A percentile compares a stretch with the other conserved stretches of the same genome.
Conservation (phyloP, 2,888 invertebrate genomes). For the Agonum fuliginosum region DNA sequence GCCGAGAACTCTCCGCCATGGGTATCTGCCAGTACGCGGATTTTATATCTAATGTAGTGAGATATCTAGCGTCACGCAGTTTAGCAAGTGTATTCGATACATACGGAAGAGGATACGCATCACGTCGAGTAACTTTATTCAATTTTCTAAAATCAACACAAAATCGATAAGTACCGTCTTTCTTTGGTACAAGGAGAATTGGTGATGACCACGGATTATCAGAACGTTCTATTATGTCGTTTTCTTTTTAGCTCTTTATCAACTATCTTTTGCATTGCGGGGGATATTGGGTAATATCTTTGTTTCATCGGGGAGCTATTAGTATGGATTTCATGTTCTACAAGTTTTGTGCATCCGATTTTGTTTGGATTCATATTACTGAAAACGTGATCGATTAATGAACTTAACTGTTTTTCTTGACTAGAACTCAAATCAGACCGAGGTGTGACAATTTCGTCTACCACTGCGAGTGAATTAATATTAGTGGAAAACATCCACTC, state of each 20-base stretch:
- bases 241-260: conserved; percentile 1
- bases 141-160: conserved; percentile 58
- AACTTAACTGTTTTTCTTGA: too few species aligned
- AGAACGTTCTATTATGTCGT: conserved; percentile 23
- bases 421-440: too few species aligned
- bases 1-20: conserved; percentile 59
- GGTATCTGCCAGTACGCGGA: conserved; percentile 66
- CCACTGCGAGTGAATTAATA: not conserved
- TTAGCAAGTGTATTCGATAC: conserved; percentile 64
- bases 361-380: too few species aligned
- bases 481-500: conserved; percentile 17
- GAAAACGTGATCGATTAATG: too few species aligned
- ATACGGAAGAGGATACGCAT: conserved; percentile 65
- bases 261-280: conserved; percentile 49
- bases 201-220: conserved; percentile 44
- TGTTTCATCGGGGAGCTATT: conserved; percentile 60
- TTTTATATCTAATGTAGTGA: conserved; percentile 63
- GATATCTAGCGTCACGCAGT: conserved; percentile 63
- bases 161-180: conserved; percentile 48
- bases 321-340: too few species aligned
- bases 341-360: too few species aligned
- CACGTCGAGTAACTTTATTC: too few species aligned
- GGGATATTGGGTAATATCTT: conserved; percentile 55
- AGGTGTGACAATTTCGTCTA: too few species aligned
- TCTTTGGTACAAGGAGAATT: conserved; percentile 47